Conservation (phyloP, 2,888 invertebrate genomes). For the Ochropleura plecta region DNA sequence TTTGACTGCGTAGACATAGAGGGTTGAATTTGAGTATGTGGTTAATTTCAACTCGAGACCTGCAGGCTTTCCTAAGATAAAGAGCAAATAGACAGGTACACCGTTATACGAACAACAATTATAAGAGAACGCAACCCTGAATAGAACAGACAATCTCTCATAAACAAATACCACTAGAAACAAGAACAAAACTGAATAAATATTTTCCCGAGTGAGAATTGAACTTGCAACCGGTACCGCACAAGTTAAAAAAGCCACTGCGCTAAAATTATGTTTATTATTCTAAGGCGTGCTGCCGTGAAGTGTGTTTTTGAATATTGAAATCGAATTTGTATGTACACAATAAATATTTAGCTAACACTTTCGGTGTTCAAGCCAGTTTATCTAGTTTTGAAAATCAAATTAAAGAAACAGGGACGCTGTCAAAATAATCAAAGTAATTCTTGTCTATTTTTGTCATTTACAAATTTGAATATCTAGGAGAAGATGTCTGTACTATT, state of each 20-base stretch:
- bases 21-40: no score
- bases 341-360: slow-evolving; percentile 38
- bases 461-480: neutral
- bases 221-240: slow-evolving; percentile 19
- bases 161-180: neutral
- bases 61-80: no score
- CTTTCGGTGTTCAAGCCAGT: slow-evolving; percentile 41
- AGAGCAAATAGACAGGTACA: no score
- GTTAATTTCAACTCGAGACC: no score
- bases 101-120: no score
- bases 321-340: slow-evolving; percentile 48
- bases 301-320: slow-evolving; percentile 41
- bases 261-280: slow-evolving; percentile 31
- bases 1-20: no score
- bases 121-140: no score
- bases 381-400: slow-evolving; percentile 29
- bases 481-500: neutral
- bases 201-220: slow-evolving; percentile 7
- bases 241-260: slow-evolving; percentile 22
- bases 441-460: neutral
- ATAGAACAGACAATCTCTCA: neutral
- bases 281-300: slow-evolving; percentile 36
- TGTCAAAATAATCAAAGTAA: neutral
- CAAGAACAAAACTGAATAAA: slow-evolving; percentile 3
- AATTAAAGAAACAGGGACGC: neutral